Evolutionary conservation across 2,113 vertebrate species (phyloP).

Genomic region (Scalopus aquaticus): DNA sequence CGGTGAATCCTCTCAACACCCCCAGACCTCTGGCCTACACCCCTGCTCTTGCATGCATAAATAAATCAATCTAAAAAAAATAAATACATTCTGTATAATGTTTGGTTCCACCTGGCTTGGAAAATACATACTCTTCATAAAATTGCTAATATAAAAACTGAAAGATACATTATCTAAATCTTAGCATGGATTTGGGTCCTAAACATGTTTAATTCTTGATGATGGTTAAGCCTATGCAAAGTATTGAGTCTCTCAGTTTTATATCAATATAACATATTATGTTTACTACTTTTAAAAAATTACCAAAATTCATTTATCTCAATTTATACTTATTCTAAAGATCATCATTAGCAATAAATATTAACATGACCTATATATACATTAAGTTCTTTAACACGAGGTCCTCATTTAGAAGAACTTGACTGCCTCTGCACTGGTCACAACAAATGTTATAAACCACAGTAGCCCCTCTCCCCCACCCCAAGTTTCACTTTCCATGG

Average conservation of each 20-base stretch:
- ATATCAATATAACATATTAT: background rate
- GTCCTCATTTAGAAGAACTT: background rate
- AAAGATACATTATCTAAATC: background rate
- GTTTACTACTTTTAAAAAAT: slow-evolving; percentile 2
- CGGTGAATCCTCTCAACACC: too few relatives aligned
- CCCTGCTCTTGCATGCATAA: too few relatives aligned
- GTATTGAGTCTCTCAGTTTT: background rate
- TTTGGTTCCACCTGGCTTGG: background rate
- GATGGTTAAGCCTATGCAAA: background rate
- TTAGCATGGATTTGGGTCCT: background rate
- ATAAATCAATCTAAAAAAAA: too few relatives aligned
- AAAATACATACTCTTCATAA: background rate
- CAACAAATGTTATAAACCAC: background rate
- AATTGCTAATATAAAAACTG: background rate
- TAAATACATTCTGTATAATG: too few relatives aligned
- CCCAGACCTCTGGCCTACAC: too few relatives aligned
- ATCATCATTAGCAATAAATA: background rate
- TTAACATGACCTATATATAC: background rate
- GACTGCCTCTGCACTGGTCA: background rate
- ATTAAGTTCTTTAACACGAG: background rate
- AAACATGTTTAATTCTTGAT: background rate
- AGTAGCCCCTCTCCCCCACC: too few relatives aligned
- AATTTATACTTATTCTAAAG: background rate
- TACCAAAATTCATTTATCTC: background rate
- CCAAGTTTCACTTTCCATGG: too few relatives aligned